These are phyloP conservation scores for Pimephales promelas DNA, from an alignment of 2,113 vertebrate genomes.

Conservation along the genomic window DNA sequence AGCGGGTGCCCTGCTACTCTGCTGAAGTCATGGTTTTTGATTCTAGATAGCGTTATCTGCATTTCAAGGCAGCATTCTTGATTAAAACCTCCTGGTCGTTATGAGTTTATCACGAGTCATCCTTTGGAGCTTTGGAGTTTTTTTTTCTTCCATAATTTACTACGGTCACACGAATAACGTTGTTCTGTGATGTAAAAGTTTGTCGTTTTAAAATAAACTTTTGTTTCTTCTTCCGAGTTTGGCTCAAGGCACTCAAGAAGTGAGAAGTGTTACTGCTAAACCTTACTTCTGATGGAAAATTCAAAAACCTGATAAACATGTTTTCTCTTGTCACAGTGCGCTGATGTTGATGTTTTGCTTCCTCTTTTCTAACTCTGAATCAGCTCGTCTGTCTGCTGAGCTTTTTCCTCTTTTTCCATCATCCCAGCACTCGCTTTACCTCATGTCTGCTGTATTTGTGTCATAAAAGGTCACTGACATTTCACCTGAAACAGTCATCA, in stretches of 20 bases:
- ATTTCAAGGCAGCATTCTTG: conserved; percentile 25
- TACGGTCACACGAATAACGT: neutral
- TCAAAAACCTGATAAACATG: neutral
- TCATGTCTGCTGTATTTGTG: conserved; percentile 19
- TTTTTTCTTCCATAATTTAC: neutral
- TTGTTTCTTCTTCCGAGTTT: neutral
- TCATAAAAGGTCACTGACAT: conserved; percentile 13
- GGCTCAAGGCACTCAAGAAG: neutral
- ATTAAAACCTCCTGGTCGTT: neutral
- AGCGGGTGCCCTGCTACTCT: neutral
- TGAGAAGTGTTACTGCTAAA: conserved; percentile 8
- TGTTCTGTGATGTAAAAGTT: neutral
- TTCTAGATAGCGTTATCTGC: conserved; percentile 39
- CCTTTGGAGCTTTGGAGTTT: neutral
- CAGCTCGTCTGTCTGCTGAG: neutral
- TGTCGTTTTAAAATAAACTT: neutral
- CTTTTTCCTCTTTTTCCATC: neutral
- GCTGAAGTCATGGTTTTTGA: conserved; percentile 25
- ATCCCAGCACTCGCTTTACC: neutral
- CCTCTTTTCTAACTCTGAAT: conserved; percentile 1
- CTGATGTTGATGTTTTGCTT: conserved; percentile 43
- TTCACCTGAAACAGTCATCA: conserved; percentile 21
- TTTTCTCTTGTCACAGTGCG: neutral
- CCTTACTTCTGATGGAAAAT: neutral
- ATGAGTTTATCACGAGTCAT: neutral